Percentiles rank a stretch among this genome's conserved stretches.
Evolutionary conservation across 2,113 vertebrate species (phyloP).

Genomic region (Toxostoma redivivum): DNA sequence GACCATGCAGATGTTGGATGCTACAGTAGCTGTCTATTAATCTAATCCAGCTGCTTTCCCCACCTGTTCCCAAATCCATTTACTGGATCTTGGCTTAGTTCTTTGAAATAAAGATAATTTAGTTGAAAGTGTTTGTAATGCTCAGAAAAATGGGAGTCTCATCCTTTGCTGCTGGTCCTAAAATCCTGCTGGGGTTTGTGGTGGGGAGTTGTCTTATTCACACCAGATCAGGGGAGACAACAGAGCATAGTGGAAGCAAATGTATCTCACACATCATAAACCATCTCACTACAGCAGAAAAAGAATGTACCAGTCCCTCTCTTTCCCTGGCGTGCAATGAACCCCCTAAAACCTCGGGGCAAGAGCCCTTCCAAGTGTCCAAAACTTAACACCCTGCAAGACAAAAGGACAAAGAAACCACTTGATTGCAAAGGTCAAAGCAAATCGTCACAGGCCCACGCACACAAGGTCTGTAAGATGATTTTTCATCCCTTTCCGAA

Average conservation of each 20-base stretch:
- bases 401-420: background rate
- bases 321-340: background rate
- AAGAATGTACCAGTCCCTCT: background rate
- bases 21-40: background rate
- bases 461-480: background rate
- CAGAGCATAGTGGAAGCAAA: background rate
- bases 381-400: background rate
- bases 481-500: background rate
- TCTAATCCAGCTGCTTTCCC: background rate
- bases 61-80: constrained; percentile 8
- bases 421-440: rapidly evolving
- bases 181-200: background rate
- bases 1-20: rapidly evolving
- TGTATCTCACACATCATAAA: background rate
- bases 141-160: background rate
- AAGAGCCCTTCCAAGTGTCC: background rate
- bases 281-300: background rate
- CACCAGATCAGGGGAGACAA: background rate
- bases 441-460: background rate
- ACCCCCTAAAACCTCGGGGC: background rate
- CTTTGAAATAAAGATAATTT: background rate
- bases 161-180: background rate
- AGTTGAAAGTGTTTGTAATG: background rate
- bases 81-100: background rate
- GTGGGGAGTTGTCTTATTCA: background rate